phyloP scores from a whole-genome alignment of 2,888 invertebrate genomes.

The Thera britannica region DNA sequence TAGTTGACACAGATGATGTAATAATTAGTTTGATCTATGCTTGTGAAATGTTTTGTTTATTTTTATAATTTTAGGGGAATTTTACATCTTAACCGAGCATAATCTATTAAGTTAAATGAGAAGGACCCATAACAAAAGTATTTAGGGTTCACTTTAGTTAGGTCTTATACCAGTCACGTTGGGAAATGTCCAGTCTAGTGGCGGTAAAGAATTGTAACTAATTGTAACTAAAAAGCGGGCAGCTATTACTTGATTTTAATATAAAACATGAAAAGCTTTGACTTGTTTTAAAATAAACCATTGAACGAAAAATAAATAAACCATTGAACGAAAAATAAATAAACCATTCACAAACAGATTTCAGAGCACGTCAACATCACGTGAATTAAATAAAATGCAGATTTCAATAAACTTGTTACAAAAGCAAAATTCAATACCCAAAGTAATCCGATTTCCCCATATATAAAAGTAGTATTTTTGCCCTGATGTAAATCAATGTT shows the following conservation, averaged over 20 bases:
- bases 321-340: neutral
- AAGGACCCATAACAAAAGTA: too few species aligned
- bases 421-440: neutral
- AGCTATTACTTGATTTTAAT: neutral
- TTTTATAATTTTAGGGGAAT: too few species aligned
- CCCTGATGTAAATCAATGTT: slow-evolving; percentile 3
- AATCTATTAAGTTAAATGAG: too few species aligned
- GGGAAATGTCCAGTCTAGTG: too few species aligned
- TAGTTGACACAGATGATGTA: neutral
- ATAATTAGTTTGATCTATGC: neutral
- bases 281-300: neutral
- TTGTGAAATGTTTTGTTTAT: neutral
- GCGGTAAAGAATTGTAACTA: too few species aligned
- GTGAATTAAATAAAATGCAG: neutral
- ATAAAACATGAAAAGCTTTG: neutral
- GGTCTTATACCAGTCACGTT: too few species aligned
- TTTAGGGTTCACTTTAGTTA: too few species aligned
- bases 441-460: neutral
- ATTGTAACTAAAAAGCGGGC: too few species aligned
- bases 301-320: neutral
- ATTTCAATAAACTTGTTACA: neutral
- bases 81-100: too few species aligned
- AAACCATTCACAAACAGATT: neutral
- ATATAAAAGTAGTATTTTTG: slow-evolving; percentile 16
- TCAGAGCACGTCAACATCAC: neutral